phyloP scores from a whole-genome alignment of 2,797 vertebrate genomes.

The Pangasius macronema region DNA sequence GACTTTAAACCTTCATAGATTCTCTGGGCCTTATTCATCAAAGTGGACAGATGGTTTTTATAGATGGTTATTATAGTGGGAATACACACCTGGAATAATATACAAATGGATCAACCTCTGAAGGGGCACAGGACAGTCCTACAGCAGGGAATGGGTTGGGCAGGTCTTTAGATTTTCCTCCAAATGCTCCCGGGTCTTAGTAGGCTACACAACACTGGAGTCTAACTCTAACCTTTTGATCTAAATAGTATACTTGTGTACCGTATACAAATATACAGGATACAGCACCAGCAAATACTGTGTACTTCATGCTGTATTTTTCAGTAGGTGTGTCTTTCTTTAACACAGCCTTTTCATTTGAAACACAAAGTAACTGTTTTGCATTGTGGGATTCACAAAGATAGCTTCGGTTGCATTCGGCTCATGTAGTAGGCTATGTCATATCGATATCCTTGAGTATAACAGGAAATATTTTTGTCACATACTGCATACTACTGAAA shows the following conservation, averaged over 20 bases:
- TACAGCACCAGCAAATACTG: neutral
- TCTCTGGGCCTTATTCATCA: neutral
- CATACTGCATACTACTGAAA: neutral
- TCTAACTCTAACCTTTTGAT: neutral
- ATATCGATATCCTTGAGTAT: neutral
- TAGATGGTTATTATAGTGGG: neutral
- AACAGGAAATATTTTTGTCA: neutral
- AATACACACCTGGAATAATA: neutral
- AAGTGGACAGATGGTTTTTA: neutral
- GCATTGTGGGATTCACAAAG: slow-evolving; percentile 6
- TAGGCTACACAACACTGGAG: neutral
- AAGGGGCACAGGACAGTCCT: neutral
- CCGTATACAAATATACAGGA: neutral
- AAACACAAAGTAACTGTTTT: neutral
- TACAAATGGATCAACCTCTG: neutral
- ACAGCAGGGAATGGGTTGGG: too few relatives aligned
- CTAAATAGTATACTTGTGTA: neutral
- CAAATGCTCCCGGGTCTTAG: neutral
- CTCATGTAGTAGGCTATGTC: neutral
- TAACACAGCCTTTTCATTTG: slow-evolving; percentile 4
- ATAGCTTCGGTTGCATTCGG: neutral
- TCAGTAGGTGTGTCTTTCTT: too few relatives aligned
- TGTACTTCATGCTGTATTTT: neutral
- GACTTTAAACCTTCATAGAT: neutral
- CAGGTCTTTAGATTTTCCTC: neutral